Evolutionary conservation across 1,140 invertebrate species (phyloP), one percentile per base, ranked within the genome.

Genomic region (Caenorhabditis inopinata): DNA sequence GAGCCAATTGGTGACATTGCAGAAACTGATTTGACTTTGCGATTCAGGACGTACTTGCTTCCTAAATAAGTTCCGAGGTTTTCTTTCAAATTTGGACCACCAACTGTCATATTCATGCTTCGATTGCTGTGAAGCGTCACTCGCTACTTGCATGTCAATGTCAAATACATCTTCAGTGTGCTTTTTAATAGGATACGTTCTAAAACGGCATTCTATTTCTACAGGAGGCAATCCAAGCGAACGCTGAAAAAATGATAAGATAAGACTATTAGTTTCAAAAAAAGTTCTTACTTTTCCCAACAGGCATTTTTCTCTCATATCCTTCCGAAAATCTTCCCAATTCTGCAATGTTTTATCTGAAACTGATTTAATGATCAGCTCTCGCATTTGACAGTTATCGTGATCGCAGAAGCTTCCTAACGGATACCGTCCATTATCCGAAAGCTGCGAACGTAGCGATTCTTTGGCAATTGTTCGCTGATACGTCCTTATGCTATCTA

Each of bases 31-130:
- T 42, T 35, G 21, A 68, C n/a, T 42, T 68, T 68, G 6, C 58
- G 29, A 11, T 18, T 68, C 12, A 68, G 58, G 0, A 68, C 58
- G 27, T 68, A 68, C n/a, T 68, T 68, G n/a, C 58, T 68, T 68
- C 58, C 58, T 68, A 21, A 38, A 38, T 9, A 32, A 68, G 11
- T 11, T 5, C 2, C 0, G 12, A 68, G 27, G 6, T 21, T 68
- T 6, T 21, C 21, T 11, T n/a, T 42, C 5, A 16, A 4, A 68
- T 21, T 16, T 9, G 29, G 5, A 14, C n/a, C 6, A 68, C 58
- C 18, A 68, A 68, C 58, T 42, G 32, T 68, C 58, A 38, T 68
- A 68, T 11, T 68, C 58, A 11, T 32, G 35, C n/a, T 32, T 42
- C 3, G 58, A 68, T 21, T 16, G 58, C 12, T 68, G 58, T 12